Percentiles rank a stretch among this genome's conserved stretches.
These are phyloP conservation scores for Prorops nasuta DNA, from an alignment of 1,140 invertebrate genomes.

Conservation along the genomic window DNA sequence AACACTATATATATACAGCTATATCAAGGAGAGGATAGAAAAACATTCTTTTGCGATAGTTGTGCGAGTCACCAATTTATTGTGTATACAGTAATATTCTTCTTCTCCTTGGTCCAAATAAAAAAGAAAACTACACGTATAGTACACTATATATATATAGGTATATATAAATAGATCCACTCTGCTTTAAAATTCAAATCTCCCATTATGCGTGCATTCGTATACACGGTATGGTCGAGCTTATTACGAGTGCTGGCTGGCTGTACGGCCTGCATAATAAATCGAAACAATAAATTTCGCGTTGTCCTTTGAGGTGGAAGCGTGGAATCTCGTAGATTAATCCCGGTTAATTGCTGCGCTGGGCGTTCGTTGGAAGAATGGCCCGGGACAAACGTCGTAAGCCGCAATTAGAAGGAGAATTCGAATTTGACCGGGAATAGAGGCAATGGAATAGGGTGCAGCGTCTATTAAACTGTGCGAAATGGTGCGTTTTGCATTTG, in stretches of 20 bases:
- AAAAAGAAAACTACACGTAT: no score
- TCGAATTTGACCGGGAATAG: conserved; percentile 12
- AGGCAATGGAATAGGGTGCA: no score
- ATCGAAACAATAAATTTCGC: conserved; percentile 23
- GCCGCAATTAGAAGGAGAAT: conserved; percentile 17
- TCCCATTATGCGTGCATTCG: conserved; percentile 22
- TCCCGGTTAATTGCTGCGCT: conserved; percentile 16
- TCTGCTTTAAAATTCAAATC: conserved; percentile 28
- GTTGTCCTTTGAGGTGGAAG: conserved; percentile 8
- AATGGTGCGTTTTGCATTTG: no score
- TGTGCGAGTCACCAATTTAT: no score
- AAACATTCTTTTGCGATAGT: no score
- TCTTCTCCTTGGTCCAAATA: no score
- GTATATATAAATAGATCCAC: conserved; percentile 29
- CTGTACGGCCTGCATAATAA: conserved; percentile 17
- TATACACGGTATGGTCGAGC: conserved; percentile 7
- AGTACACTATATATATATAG: no score
- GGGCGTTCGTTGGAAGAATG: conserved; percentile 15
- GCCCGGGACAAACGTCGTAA: conserved; percentile 6
- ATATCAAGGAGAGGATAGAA: no score
- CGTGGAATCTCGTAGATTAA: conserved; percentile 15
- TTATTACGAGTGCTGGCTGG: conserved; percentile 6
- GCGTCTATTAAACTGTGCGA: no score
- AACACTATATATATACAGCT: no score
- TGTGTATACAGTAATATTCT: no score